Evolutionary conservation across 1,140 invertebrate genomes (phyloP).

Genomic region (Hyles euphorbiae): DNA sequence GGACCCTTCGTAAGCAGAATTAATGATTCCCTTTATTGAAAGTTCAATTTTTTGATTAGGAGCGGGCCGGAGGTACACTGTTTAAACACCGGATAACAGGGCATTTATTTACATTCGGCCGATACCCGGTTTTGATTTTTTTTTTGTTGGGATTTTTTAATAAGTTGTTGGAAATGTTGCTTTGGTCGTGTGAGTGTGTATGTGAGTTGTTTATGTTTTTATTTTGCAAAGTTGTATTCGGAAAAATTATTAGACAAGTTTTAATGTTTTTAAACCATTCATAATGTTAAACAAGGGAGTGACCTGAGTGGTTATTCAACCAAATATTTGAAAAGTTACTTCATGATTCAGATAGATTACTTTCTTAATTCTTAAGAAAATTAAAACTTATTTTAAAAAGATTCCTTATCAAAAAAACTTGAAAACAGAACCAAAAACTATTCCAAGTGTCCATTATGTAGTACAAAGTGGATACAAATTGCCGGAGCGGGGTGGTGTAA

Average conservation of each 20-base stretch:
- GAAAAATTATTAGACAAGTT: too few species aligned
- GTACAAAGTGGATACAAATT: slow-evolving; percentile 35
- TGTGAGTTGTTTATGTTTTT: background rate
- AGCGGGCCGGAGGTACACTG: slow-evolving; percentile 42
- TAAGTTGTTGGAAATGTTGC: slow-evolving; percentile 4
- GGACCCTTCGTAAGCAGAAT: slow-evolving; percentile 68
- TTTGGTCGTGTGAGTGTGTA: background rate
- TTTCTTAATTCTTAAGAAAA: too few species aligned
- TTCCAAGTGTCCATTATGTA: too few species aligned
- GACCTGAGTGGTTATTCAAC: too few species aligned
- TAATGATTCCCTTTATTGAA: slow-evolving; percentile 74
- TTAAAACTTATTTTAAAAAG: too few species aligned
- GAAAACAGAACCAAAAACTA: too few species aligned
- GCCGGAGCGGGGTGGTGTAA: slow-evolving; percentile 37
- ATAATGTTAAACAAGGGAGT: too few species aligned
- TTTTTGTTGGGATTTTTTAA: slow-evolving; percentile 25
- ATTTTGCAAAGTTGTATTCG: too few species aligned
- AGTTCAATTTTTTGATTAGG: slow-evolving; percentile 74
- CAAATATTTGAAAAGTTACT: too few species aligned
- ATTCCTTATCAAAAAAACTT: too few species aligned
- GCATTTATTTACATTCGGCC: slow-evolving; percentile 69
- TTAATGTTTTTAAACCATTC: too few species aligned
- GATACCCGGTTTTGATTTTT: slow-evolving; percentile 56
- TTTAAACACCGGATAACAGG: slow-evolving; percentile 71
- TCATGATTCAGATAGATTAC: too few species aligned